phyloP scores from a whole-genome alignment of 1,140 invertebrate genomes.

The Cyphomyrmex costatus region DNA sequence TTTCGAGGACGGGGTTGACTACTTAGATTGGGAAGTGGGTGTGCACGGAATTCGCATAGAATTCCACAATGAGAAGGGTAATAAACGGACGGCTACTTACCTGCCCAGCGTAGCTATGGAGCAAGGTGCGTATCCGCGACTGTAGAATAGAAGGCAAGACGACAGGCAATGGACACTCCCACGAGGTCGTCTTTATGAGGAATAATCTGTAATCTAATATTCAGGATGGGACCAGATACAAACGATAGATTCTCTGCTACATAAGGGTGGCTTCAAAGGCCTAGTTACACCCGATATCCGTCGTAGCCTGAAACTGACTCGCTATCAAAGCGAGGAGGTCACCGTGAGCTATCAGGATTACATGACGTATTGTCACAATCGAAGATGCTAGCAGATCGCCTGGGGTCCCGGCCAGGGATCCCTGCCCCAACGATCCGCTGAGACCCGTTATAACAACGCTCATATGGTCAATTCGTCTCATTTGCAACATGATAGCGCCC shows the following conservation, averaged over 20 bases:
- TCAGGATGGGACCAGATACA: conserved; percentile 98
- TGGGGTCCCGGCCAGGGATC: conserved; percentile 79
- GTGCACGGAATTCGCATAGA: conserved; percentile 99
- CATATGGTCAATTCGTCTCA: conserved; percentile 74
- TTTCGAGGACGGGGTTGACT: conserved; percentile 98
- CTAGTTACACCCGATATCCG: conserved; percentile 95
- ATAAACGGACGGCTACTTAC: conserved; percentile 98
- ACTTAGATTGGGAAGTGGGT: conserved; percentile 99
- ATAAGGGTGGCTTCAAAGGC: conserved; percentile 98
- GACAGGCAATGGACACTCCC: background rate
- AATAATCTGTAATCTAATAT: conserved; percentile 26
- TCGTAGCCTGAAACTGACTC: conserved; percentile 95
- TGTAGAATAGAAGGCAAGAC: conserved; percentile 19
- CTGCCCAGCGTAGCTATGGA: conserved; percentile 98
- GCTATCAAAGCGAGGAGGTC: conserved; percentile 97
- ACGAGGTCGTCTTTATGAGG: background rate
- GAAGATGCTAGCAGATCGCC: conserved; percentile 88
- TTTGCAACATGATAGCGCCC: conserved; percentile 73
- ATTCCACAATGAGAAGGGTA: conserved; percentile 98
- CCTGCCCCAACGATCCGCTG: conserved; percentile 71
- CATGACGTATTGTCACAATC: conserved; percentile 88
- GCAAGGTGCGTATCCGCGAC: conserved; percentile 91
- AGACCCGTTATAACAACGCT: conserved; percentile 77
- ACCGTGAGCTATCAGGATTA: conserved; percentile 95
- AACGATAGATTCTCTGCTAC: conserved; percentile 98